Base-by-base conservation (phyloP, 2,113 vertebrate genomes). In the Panurus biarmicus region DNA sequence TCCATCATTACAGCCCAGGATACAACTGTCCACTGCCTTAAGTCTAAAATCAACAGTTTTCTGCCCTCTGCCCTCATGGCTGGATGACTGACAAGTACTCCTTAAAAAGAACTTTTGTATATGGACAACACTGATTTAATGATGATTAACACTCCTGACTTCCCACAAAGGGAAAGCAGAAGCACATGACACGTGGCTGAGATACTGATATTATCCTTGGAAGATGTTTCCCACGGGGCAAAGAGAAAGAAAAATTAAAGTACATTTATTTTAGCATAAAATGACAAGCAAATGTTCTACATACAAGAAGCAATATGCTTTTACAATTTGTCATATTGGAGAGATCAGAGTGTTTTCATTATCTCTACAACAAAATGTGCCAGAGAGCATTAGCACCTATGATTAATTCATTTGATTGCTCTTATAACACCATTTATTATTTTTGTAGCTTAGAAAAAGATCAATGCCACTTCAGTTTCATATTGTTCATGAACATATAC, bases 31-130 rank as follows among this genome's bases (percentile, higher is more conserved):
- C 67, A 45, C 80, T 89, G 47, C 91, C n/a, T 93, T 66, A 64
- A 62, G 83, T 91, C 69, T 93, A 94, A 95, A 91, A 96, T 91
- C 91, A 96, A 93, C 86, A 89, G 81, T 70, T 94, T 94, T 89
- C 75, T 0, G 0, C 86, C 60, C 91, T 87, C 83, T 96, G 83
- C 40, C 74, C 94, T 80, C 71, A 23, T 2, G 31, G 69, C 62
- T 90, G 67, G 80, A 85, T 93, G 88, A 93, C 79, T 93, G 95
- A 91, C 89, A 96, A 87, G 85, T 35, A 33, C 51, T 92, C 86
- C 73, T 91, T 87, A 53, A 87, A 96, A 94, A 90, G 70, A 94
- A 80, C 58, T 90, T 96, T 77, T 97, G 73, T 96, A 36, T 82
- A 62, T 2, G 7, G 66, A 57, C 83, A 93, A 51, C 61, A 57